A percentile compares a stretch with the other conserved stretches of the same genome.
Conservation (phyloP, 2,888 invertebrate genomes). For the Schizotus pectinicornis region DNA sequence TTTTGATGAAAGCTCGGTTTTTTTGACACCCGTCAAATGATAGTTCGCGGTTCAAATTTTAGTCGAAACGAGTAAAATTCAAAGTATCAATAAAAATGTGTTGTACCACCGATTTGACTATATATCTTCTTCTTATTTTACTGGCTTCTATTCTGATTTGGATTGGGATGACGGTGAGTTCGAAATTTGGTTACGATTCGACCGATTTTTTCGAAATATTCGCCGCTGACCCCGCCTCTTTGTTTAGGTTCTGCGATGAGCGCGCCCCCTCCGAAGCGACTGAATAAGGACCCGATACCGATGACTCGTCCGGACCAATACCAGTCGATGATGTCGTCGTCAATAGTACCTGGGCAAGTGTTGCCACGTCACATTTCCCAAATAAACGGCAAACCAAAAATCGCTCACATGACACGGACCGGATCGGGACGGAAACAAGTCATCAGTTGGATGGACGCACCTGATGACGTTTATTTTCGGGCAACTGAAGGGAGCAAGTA, state of each 20-base stretch:
- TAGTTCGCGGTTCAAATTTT: no score
- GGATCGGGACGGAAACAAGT: slow-evolving; percentile 85
- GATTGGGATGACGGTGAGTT: slow-evolving; percentile 70
- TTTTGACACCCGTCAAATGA: no score
- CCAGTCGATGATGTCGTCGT: slow-evolving; percentile 73
- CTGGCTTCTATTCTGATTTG: slow-evolving; percentile 68
- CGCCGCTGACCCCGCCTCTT: not conserved
- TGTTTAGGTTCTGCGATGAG: slow-evolving; percentile 52
- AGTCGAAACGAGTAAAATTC: no score
- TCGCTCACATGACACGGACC: slow-evolving; percentile 78
- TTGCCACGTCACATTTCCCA: slow-evolving; percentile 74
- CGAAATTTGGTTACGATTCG: slow-evolving; percentile 2
- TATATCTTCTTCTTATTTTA: slow-evolving; percentile 54
- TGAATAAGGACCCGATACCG: slow-evolving; percentile 77
- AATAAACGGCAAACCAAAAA: slow-evolving; percentile 84
- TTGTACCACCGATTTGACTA: no score
- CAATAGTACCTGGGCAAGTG: slow-evolving; percentile 69
- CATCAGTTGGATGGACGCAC: slow-evolving; percentile 98
- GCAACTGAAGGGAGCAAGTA: slow-evolving; percentile 91
- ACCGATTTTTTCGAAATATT: no score
- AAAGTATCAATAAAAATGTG: no score
- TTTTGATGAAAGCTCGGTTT: no score
- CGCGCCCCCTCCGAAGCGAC: slow-evolving; percentile 78
- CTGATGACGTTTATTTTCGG: slow-evolving; percentile 95
- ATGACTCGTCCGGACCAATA: slow-evolving; percentile 73